A percentile compares a stretch with the other conserved stretches of the same genome.
phyloP scores from a whole-genome alignment of 1,140 invertebrate species.

The Saccostrea glomerata region DNA sequence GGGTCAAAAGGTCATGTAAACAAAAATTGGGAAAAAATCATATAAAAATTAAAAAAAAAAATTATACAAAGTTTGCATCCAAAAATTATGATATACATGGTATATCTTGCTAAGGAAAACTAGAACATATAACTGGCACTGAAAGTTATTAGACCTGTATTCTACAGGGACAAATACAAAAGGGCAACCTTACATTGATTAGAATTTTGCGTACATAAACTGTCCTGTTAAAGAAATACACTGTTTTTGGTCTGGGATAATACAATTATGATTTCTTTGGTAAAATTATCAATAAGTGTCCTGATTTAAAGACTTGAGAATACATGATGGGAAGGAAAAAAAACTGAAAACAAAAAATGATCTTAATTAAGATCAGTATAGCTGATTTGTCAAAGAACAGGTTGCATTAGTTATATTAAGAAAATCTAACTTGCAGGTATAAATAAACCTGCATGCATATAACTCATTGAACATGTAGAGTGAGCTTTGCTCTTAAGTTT shows the following conservation, averaged over 20 bases:
- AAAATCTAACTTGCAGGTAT: not conserved
- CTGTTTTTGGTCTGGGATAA: not conserved
- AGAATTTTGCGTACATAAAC: not conserved
- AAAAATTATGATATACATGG: conserved; percentile 12
- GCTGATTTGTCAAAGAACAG: too few species aligned
- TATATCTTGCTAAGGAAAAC: conserved; percentile 24
- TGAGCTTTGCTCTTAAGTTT: not conserved
- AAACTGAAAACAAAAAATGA: not conserved
- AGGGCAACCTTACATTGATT: not conserved
- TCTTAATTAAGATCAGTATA: too few species aligned
- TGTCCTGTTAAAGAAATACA: not conserved
- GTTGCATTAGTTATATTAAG: too few species aligned
- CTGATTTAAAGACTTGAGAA: not conserved
- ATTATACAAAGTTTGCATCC: conserved; percentile 1
- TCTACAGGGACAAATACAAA: not conserved
- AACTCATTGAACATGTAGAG: not conserved
- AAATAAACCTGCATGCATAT: not conserved
- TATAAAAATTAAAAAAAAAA: conserved; percentile 3
- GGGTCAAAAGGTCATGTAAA: conserved; percentile 13
- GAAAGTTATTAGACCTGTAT: not conserved
- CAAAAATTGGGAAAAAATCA: not conserved
- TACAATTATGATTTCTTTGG: not conserved
- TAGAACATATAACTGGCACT: not conserved
- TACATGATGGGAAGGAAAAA: not conserved
- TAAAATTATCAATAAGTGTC: not conserved